A percentile compares a stretch with the other conserved stretches of the same genome.
These are phyloP conservation scores for Stichopus chloronotus DNA, from an alignment of 35 echinoderm and acorn worm genomes.

Conservation along the genomic window DNA sequence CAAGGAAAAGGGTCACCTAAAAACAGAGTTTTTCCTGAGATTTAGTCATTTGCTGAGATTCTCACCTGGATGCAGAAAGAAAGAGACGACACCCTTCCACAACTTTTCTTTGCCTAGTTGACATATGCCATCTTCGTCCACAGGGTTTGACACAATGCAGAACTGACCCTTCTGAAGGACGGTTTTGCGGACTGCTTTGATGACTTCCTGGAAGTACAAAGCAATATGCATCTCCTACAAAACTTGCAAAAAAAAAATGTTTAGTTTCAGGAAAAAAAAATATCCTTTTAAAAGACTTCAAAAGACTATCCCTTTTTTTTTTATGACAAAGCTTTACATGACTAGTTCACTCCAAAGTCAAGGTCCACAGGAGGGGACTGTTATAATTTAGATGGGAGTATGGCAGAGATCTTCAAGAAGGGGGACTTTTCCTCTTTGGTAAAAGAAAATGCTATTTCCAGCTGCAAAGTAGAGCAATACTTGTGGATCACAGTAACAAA, in stretches of 20 bases:
- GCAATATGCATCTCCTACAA: not conserved
- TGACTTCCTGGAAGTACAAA: conserved; percentile 53
- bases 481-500: too few relatives aligned
- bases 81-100: conserved; percentile 67
- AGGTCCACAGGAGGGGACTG: too few relatives aligned
- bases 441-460: too few relatives aligned
- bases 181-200: conserved; percentile 63
- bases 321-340: not conserved
- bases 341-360: too few relatives aligned
- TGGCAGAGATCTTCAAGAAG: too few relatives aligned
- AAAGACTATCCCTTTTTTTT: not conserved
- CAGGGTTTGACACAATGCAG: conserved; percentile 84
- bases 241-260: not conserved
- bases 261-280: not conserved
- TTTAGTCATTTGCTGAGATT: not conserved
- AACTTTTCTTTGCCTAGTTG: conserved; percentile 84
- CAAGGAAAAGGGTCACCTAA: too few relatives aligned
- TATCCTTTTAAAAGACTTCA: not conserved
- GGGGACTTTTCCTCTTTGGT: too few relatives aligned
- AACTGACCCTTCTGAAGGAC: conserved; percentile 83
- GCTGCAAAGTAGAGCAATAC: too few relatives aligned
- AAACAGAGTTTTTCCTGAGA: too few relatives aligned
- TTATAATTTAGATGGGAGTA: too few relatives aligned
- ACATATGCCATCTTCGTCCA: conserved; percentile 62
- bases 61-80: conserved; percentile 94